A percentile compares a stretch with the other conserved stretches of the same genome.
Conservation (phyloP, 2,113 vertebrate species). For the Eulemur rufifrons region DNA sequence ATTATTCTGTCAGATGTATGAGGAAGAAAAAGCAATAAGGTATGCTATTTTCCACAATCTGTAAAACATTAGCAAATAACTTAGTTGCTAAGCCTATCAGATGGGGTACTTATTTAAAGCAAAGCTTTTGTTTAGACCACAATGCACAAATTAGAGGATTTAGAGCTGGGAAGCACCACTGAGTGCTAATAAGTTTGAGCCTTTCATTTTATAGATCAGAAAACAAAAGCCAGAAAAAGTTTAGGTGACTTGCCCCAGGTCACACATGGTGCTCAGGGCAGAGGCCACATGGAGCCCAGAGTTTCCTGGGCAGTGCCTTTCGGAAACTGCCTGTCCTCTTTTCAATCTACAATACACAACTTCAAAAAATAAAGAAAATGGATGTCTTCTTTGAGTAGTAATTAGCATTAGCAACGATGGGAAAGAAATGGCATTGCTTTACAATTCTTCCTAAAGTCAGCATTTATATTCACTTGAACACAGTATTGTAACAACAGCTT, state of each 20-base stretch:
- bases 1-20: not conserved
- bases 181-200: not conserved
- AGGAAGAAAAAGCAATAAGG: not conserved
- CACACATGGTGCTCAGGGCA: not conserved
- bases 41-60: not conserved
- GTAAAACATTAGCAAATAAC: not conserved
- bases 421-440: not conserved
- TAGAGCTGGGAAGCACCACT: not conserved
- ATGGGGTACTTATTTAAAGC: not conserved
- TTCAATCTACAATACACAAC: not conserved
- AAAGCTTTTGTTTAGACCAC: not conserved
- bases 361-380: not conserved
- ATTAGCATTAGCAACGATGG: not conserved
- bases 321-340: not conserved
- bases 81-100: not conserved
- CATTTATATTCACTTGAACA: not conserved
- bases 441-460: not conserved
- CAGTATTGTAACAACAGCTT: not conserved
- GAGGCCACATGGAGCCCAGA: not conserved
- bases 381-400: not conserved
- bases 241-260: not conserved
- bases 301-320: not conserved
- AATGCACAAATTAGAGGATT: not conserved
- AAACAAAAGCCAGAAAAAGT: not conserved
- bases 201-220: not conserved